Evolutionary conservation across 2,888 invertebrate genomes (phyloP), one percentile per base, ranked within the genome.

Genomic region (Priocnemis perturbator): DNA sequence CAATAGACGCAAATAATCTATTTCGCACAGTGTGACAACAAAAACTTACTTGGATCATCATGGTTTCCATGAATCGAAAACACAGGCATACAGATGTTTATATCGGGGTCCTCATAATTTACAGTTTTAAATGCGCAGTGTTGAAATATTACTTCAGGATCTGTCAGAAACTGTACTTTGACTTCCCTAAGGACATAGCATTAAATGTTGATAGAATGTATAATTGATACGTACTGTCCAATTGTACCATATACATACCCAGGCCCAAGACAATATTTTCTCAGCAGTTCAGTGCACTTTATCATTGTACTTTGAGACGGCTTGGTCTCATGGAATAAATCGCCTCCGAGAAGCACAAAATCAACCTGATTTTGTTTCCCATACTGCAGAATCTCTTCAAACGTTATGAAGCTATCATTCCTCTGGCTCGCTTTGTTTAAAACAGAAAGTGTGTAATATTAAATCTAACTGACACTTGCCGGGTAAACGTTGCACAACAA

Each of bases 41-140:
- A n/a, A n/a, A 45, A 44, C 67, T 67, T 91, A 86, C 90, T 94
- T 9, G 97, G 98, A 90, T 99, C 99, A 89, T 99, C 99, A 87
- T 99, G 99, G 89, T 99, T 99, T 66, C 99, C 99, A 90, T 99
- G 98, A 82, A 99, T 98, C 0, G 98, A 97, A 87, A 98, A 95
- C 60, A 99, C 93, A 0, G 99, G 99, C 83, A 97, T 93, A 0
- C 95, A 93, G 56, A 99, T 92, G 87, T 98, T 99, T 44, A 98
- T 89, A 90, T 99, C 97, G 0, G 96, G 95, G 91, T 99, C 98
- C 90, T 98, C 95, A 88, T 96, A 99, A 87, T 99, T 99, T 0
- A 97, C 95, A 4, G 90, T 89, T 19, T 93, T 92, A 83, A 93
- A 92, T n/a, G 90, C 85, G 52, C 92, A 90, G 45, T 86, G 85